phyloP scores from a whole-genome alignment of 2,113 vertebrate species.

The Prunella himalayana region DNA sequence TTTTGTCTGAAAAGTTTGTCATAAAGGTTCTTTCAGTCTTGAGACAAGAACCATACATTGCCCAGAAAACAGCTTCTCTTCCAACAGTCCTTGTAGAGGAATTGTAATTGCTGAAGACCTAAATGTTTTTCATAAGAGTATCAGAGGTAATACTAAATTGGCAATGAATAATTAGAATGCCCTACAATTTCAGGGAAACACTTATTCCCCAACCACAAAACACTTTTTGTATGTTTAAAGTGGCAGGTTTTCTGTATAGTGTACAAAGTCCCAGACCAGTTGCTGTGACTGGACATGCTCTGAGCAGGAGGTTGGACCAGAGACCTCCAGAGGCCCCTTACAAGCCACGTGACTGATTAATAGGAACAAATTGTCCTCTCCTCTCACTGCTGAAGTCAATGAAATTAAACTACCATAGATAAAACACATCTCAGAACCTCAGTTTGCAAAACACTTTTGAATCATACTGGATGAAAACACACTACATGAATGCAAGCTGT shows the following conservation, averaged over 20 bases:
- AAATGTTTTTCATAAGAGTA: neutral
- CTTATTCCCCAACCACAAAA: neutral
- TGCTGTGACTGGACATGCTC: neutral
- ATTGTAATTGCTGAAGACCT: neutral
- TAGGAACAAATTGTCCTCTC: constrained; percentile 13
- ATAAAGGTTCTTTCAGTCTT: neutral
- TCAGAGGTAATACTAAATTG: neutral
- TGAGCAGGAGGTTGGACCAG: neutral
- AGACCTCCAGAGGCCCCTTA: neutral
- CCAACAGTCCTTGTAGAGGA: neutral
- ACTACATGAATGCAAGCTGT: neutral
- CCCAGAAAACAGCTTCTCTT: neutral
- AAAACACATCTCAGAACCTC: neutral
- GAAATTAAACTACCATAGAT: neutral
- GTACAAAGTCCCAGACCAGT: neutral
- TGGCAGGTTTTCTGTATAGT: neutral
- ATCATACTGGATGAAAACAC: neutral
- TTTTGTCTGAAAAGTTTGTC: neutral
- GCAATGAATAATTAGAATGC: neutral
- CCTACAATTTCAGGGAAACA: neutral
- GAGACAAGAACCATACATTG: neutral
- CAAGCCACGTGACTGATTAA: neutral
- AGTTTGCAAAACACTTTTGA: neutral
- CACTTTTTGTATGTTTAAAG: neutral
- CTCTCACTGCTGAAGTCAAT: neutral